Evolutionary conservation across 2,797 vertebrate species (phyloP), one percentile per base, ranked within the genome.

Genomic region (Balearica regulorum): DNA sequence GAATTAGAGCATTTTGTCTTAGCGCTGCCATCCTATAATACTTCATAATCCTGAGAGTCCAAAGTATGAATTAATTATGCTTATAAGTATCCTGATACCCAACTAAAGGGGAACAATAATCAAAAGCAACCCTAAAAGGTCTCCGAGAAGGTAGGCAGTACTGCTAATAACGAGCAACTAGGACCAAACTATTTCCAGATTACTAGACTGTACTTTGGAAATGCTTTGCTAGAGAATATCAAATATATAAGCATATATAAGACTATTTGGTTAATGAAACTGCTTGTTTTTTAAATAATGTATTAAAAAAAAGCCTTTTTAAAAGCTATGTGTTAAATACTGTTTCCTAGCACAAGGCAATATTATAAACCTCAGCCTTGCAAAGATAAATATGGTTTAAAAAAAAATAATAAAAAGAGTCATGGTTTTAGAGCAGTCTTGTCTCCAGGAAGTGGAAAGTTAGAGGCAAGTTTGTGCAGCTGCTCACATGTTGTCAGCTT

Each of bases 1-100:
- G 97, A 97, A 98, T 97, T 98, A 98, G 96, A 97, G 97, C 94
- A 90, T 98, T 97, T 98, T 98, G 97, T 98, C 98, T 98, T 97
- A 89, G 97, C 0, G 9, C 95, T 97, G 94, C 97, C 96, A 96
- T 97, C 91, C 93, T 97, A 75, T 97, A 98, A 98, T 97, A 95
- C 97, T 97, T 97, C 94, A 97, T 98, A 98, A 98, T 98, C 97
- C 97, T 96, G 66, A 94, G 94, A 98, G 97, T 97, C 97, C 97
- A 92, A 97, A 97, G 96, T 96, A 97, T 97, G 97, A 98, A 98
- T 98, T 98, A 98, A 98, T 98, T 97, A 98, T 94, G 92, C 95
- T 96, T 95, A 16, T 95, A 96, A 97, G 95, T 97, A 97, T 93
- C 88, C 62, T 91, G 91, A 97, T 96, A 97, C n/a, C 76, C 84